Conservation (phyloP, 2,888 invertebrate species). For the Formica aserva region DNA sequence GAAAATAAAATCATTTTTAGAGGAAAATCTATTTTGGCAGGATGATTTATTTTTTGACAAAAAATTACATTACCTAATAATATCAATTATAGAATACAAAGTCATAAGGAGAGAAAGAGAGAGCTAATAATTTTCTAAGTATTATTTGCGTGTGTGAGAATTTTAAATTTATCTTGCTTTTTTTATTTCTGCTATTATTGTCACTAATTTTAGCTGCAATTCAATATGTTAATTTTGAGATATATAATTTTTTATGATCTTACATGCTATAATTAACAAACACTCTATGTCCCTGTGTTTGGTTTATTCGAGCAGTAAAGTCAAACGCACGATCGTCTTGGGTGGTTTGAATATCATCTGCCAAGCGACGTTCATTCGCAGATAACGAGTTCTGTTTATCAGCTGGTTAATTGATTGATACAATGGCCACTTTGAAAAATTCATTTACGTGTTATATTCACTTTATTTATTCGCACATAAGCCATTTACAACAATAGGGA, state of each 20-base stretch:
- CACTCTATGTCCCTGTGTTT: neutral
- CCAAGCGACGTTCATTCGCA: constrained; percentile 35
- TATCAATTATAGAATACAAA: neutral
- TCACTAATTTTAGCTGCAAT: neutral
- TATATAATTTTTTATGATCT: neutral
- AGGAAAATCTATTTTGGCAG: neutral
- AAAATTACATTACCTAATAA: neutral
- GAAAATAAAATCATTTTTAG: neutral
- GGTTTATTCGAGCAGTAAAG: constrained; percentile 22
- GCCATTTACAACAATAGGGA: neutral
- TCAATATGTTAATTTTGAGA: neutral
- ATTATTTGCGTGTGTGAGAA: too few species aligned
- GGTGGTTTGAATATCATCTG: constrained; percentile 42
- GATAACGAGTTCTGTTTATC: constrained; percentile 24
- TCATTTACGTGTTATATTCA: constrained; percentile 5
- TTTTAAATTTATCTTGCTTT: neutral
- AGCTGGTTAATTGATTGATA: constrained; percentile 43
- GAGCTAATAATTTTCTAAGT: too few species aligned
- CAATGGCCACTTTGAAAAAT: constrained; percentile 30
- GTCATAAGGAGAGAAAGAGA: neutral
- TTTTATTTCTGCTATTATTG: neutral
- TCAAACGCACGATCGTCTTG: constrained; percentile 34
- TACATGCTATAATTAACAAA: constrained; percentile 18
- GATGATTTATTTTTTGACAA: neutral
- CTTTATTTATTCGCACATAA: constrained; percentile 9